Evolutionary conservation across 2,888 invertebrate species (phyloP).

Genomic region (Dusona sp.): DNA sequence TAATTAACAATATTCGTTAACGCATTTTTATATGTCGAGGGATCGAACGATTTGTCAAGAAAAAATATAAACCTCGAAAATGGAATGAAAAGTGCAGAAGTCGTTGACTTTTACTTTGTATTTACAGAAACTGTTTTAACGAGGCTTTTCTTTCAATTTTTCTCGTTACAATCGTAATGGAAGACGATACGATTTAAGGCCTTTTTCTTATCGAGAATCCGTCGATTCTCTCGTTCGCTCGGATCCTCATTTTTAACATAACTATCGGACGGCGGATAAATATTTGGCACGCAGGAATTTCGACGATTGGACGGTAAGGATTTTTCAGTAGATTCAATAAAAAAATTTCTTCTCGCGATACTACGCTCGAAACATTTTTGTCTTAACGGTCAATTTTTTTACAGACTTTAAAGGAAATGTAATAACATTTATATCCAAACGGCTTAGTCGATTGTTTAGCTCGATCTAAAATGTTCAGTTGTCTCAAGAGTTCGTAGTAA

Average conservation of each 20-base stretch:
- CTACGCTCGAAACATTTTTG: background rate
- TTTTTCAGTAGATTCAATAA: background rate
- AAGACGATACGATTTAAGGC: conserved; percentile 35
- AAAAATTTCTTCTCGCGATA: background rate
- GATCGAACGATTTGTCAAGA: background rate
- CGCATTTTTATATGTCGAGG: background rate
- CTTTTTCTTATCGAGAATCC: background rate
- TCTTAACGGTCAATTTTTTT: background rate
- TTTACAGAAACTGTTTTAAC: conserved; percentile 41
- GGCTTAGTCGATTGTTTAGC: no score
- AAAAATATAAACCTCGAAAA: conserved; percentile 19
- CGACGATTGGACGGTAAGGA: conserved; percentile 45
- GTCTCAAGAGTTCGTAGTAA: background rate
- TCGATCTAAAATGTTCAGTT: background rate
- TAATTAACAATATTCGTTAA: background rate
- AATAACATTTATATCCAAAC: no score
- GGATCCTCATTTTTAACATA: conserved; percentile 4
- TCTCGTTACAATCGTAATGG: conserved; percentile 9
- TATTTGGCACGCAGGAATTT: conserved; percentile 30
- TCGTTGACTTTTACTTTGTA: conserved; percentile 31
- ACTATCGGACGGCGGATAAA: conserved; percentile 33
- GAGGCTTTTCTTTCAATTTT: background rate
- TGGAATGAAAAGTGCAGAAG: conserved; percentile 27
- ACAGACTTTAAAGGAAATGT: no score
- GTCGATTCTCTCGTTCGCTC: background rate